Percentiles rank a stretch among this genome's conserved stretches.
These are phyloP conservation scores for Sitta europaea DNA, from an alignment of 2,113 vertebrate genomes.

Conservation along the genomic window DNA sequence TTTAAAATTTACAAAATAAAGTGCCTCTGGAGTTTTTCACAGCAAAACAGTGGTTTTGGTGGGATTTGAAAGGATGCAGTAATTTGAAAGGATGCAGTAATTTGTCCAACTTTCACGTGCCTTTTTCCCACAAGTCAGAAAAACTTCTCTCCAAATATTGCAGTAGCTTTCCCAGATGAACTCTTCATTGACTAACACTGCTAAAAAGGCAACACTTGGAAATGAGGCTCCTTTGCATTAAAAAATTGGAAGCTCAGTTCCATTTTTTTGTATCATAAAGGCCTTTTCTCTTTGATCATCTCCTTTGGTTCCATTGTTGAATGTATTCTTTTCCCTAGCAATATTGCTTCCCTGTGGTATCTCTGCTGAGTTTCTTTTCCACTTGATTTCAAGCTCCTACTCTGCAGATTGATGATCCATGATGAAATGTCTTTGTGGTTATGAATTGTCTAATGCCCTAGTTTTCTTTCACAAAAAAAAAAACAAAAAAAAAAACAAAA, in stretches of 20 bases:
- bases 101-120: background rate
- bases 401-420: background rate
- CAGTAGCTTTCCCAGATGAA: background rate
- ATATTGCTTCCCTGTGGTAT: background rate
- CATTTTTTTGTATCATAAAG: background rate
- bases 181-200: background rate
- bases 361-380: background rate
- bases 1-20: conserved; percentile 6
- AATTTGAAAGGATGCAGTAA: background rate
- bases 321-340: background rate
- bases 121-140: background rate
- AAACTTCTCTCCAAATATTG: background rate
- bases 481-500: background rate
- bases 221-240: background rate
- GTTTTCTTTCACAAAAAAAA: background rate
- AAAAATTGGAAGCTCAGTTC: background rate
- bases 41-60: background rate
- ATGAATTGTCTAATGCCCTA: background rate
- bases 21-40: background rate
- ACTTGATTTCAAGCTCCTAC: background rate
- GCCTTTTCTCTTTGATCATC: background rate
- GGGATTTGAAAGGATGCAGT: background rate
- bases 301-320: background rate
- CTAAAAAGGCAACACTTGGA: background rate
- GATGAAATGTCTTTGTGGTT: background rate